Conservation (phyloP, 2,888 invertebrate genomes). For the Phania funesta region DNA sequence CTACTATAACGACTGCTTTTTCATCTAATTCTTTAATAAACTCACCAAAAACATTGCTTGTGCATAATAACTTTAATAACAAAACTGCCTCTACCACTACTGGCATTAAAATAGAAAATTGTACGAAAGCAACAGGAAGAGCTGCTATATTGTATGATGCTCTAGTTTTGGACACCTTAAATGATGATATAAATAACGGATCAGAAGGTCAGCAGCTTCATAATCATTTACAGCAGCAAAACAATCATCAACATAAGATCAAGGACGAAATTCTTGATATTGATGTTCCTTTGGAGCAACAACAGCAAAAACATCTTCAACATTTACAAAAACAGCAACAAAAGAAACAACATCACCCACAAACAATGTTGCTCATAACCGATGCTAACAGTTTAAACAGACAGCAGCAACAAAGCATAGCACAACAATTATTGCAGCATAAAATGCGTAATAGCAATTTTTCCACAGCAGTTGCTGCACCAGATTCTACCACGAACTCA, state of each 20-base stretch:
- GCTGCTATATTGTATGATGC: conserved; percentile 78
- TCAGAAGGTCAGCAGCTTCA: conserved; percentile 68
- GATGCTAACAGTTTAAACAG: conserved; percentile 75
- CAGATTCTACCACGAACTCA: conserved; percentile 49
- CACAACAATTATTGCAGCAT: conserved; percentile 69
- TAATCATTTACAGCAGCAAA: not conserved
- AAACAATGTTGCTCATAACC: conserved; percentile 77
- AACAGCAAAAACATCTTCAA: conserved; percentile 3
- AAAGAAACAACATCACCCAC: conserved; percentile 69
- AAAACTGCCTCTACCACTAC: conserved; percentile 29
- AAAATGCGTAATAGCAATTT: conserved; percentile 66
- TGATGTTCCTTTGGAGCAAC: conserved; percentile 14
- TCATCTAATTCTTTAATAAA: conserved; percentile 66
- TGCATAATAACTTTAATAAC: conserved; percentile 55
- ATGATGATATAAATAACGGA: conserved; percentile 70
- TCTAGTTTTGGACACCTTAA: conserved; percentile 77
- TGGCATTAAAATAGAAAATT: conserved; percentile 55
- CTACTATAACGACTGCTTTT: conserved; percentile 42
- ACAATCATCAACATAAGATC: conserved; percentile 38
- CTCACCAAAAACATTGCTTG: conserved; percentile 63
- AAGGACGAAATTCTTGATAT: conserved; percentile 45
- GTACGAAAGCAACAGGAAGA: conserved; percentile 74
- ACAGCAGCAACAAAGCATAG: conserved; percentile 70
- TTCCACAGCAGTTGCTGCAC: conserved; percentile 30
- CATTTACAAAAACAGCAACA: conserved; percentile 47